These are phyloP conservation scores for Lasioglossum leucozonium DNA, from an alignment of 2,888 invertebrate species.

Conservation along the genomic window DNA sequence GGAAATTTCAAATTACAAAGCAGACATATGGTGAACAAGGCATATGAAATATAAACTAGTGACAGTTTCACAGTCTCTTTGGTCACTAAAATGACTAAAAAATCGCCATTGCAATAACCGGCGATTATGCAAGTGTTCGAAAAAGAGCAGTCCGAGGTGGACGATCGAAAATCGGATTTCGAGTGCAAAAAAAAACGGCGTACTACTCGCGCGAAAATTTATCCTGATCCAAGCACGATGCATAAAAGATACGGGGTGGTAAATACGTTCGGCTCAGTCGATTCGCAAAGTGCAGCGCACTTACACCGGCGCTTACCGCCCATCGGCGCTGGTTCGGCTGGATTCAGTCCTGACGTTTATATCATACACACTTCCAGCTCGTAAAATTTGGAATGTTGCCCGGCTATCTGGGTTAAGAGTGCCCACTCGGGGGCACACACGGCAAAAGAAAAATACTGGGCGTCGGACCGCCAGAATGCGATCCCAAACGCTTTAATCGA, in stretches of 20 bases:
- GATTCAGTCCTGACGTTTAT: slow-evolving; percentile 31
- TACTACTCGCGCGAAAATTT: slow-evolving; percentile 40
- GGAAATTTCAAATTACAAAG: not conserved
- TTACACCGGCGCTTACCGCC: slow-evolving; percentile 1
- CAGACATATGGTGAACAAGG: not conserved
- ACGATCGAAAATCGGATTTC: not conserved
- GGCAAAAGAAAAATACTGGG: slow-evolving; percentile 58
- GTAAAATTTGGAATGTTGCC: slow-evolving; percentile 73
- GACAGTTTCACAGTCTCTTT: not conserved
- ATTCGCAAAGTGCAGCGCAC: slow-evolving; percentile 39
- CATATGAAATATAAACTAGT: not conserved
- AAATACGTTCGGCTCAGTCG: slow-evolving; percentile 47
- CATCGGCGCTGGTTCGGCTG: slow-evolving; percentile 7
- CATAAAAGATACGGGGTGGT: slow-evolving; percentile 54
- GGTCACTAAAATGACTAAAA: not conserved
- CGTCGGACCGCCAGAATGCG: slow-evolving; percentile 38
- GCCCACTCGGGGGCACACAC: slow-evolving; percentile 28
- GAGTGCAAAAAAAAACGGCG: not conserved
- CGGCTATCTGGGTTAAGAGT: slow-evolving; percentile 69
- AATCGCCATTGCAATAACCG: not conserved
- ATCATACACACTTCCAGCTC: slow-evolving; percentile 55
- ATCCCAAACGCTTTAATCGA: slow-evolving; percentile 58
- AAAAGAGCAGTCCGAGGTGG: not conserved
- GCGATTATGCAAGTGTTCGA: not conserved
- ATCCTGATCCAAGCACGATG: slow-evolving; percentile 42